These are phyloP conservation scores for Sigmodon hispidus DNA, from an alignment of 2,113 vertebrate species.

Conservation along the genomic window DNA sequence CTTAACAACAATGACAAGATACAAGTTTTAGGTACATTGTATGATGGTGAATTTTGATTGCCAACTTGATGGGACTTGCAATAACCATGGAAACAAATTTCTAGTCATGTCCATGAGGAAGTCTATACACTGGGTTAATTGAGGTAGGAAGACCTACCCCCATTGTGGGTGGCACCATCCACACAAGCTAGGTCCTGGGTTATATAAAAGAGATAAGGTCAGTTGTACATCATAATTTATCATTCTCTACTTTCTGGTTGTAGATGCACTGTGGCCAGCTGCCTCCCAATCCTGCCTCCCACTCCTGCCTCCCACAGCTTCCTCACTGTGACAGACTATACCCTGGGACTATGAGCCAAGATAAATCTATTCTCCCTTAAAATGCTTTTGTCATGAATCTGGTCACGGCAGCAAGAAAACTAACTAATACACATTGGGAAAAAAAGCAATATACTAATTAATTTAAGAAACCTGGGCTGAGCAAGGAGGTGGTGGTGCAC, in stretches of 20 bases:
- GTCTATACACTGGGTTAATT: background rate
- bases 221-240: background rate
- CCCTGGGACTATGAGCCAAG: background rate
- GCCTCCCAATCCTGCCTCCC: background rate
- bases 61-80: background rate
- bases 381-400: background rate
- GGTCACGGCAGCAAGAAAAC: background rate
- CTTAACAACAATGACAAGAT: background rate
- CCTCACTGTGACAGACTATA: no score
- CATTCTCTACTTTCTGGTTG: background rate
- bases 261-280: no score
- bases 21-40: background rate
- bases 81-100: background rate
- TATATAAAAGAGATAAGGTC: background rate
- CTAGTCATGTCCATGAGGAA: background rate
- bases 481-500: no score
- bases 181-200: background rate
- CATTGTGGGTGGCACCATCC: background rate
- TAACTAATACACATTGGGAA: background rate
- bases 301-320: background rate
- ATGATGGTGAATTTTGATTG: background rate
- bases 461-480: background rate
- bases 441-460: conserved; percentile 15
- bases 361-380: background rate
- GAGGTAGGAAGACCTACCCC: background rate